phyloP scores from a whole-genome alignment of 2,797 vertebrate genomes.

The Lithobates pipiens region DNA sequence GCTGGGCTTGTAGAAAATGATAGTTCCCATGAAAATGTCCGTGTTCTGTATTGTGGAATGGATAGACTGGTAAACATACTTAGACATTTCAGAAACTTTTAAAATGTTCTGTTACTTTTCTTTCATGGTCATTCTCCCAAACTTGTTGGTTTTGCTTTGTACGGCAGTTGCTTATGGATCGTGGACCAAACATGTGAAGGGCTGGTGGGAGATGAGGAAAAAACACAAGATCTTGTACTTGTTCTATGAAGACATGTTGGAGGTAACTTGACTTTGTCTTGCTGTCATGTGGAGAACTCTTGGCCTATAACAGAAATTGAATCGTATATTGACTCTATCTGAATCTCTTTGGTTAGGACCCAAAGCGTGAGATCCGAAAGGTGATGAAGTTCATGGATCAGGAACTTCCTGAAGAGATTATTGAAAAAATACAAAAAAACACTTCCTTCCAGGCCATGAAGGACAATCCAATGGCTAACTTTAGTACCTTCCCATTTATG shows the following conservation, averaged over 20 bases:
- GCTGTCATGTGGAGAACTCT: neutral
- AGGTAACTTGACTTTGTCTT: conserved; percentile 57
- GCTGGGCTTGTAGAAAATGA: too few species aligned
- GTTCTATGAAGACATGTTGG: conserved; percentile 72
- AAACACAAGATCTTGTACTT: conserved; percentile 68
- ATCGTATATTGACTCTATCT: neutral
- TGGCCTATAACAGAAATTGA: neutral
- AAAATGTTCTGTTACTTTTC: too few species aligned
- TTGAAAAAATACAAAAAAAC: conserved; percentile 47
- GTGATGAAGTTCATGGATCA: conserved; percentile 45
- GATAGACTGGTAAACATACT: too few species aligned
- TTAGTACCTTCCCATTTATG: conserved; percentile 38
- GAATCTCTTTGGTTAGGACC: conserved; percentile 41
- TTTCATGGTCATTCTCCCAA: neutral
- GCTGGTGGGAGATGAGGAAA: conserved; percentile 67
- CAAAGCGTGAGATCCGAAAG: conserved; percentile 49
- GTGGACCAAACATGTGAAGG: conserved; percentile 70
- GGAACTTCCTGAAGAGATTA: conserved; percentile 38
- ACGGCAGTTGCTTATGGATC: conserved; percentile 67
- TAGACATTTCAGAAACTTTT: too few species aligned
- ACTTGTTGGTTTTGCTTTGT: neutral
- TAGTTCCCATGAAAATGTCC: too few species aligned
- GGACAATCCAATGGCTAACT: conserved; percentile 58
- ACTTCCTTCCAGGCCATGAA: conserved; percentile 62
- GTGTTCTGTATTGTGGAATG: too few species aligned